phyloP scores from a whole-genome alignment of 2,797 vertebrate genomes.

The Bradypodion ventrale region DNA sequence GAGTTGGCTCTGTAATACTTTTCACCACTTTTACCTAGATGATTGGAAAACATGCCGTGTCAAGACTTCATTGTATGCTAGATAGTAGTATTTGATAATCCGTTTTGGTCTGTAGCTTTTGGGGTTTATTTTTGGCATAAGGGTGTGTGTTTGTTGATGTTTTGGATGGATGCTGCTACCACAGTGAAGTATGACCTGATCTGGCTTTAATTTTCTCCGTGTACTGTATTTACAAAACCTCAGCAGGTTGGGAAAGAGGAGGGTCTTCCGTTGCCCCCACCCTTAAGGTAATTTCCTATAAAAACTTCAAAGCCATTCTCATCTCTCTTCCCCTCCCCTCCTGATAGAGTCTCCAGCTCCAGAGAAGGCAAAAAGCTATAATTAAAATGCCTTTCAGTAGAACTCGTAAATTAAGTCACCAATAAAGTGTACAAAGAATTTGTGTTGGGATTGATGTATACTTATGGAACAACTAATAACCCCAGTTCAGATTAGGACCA shows the following conservation, averaged over 20 bases:
- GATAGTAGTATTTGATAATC: slow-evolving; percentile 12
- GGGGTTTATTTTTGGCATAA: slow-evolving; percentile 38
- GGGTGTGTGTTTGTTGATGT: neutral
- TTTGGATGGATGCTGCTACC: slow-evolving; percentile 21
- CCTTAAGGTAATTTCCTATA: slow-evolving; percentile 52
- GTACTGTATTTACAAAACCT: slow-evolving; percentile 21
- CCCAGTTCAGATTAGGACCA: no score
- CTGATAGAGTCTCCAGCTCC: slow-evolving; percentile 68
- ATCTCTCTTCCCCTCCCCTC: neutral
- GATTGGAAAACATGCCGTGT: neutral
- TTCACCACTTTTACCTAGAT: slow-evolving; percentile 56
- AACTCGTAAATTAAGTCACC: slow-evolving; percentile 78
- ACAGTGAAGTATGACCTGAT: neutral
- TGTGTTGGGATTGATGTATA: no score
- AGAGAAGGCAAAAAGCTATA: slow-evolving; percentile 64
- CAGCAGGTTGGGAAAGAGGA: neutral
- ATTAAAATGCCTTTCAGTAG: slow-evolving; percentile 75
- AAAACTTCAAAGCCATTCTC: slow-evolving; percentile 74
- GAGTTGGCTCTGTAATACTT: fast-evolving
- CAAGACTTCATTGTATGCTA: neutral
- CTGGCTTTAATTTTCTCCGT: slow-evolving; percentile 14
- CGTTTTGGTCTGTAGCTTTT: slow-evolving; percentile 6
- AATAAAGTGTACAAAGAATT: slow-evolving; percentile 69
- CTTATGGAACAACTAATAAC: no score
- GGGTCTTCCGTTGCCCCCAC: slow-evolving; percentile 17